Percentiles rank a stretch among this genome's conserved stretches.
Evolutionary conservation across 2,797 vertebrate genomes (phyloP).

Genomic region (Sparidentex hasta): DNA sequence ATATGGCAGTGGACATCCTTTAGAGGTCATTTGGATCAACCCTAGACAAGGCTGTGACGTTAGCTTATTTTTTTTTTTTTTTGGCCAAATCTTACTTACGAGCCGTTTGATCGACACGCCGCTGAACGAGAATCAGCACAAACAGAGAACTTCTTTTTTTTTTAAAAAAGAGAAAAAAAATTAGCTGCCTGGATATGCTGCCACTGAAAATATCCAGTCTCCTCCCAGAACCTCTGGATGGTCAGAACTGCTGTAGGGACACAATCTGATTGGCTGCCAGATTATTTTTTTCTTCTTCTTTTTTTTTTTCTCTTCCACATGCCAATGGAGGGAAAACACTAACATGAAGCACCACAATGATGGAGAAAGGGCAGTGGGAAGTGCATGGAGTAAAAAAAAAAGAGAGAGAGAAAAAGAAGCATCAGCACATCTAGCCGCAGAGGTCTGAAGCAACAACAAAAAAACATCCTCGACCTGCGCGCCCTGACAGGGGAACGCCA

Average conservation of each 20-base stretch:
- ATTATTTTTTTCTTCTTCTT: too few relatives aligned
- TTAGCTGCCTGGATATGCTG: slow-evolving; percentile 68
- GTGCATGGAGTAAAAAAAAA: slow-evolving; percentile 47
- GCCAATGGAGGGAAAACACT: slow-evolving; percentile 51
- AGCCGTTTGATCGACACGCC: slow-evolving; percentile 5
- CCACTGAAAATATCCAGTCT: slow-evolving; percentile 34
- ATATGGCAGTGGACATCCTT: slow-evolving; percentile 39
- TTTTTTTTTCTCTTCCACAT: slow-evolving; percentile 12
- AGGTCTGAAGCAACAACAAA: slow-evolving; percentile 19
- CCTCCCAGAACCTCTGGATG: slow-evolving; percentile 7
- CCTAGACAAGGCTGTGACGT: not conserved
- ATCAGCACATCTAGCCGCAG: slow-evolving; percentile 23
- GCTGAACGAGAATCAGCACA: slow-evolving; percentile 8
- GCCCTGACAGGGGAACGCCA: slow-evolving; percentile 38
- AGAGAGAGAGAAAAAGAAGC: slow-evolving; percentile 2
- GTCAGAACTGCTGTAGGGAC: slow-evolving; percentile 27
- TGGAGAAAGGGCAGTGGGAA: slow-evolving; percentile 47
- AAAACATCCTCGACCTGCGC: not conserved
- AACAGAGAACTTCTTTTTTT: slow-evolving; percentile 14
- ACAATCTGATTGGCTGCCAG: slow-evolving; percentile 42
- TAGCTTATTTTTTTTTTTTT: slow-evolving; percentile 43
- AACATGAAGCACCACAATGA: slow-evolving; percentile 63
- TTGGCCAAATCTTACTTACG: slow-evolving; percentile 24
- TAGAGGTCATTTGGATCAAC: slow-evolving; percentile 31
- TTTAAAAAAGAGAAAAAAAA: too few relatives aligned